These are phyloP conservation scores for Xenus cinereus DNA, from an alignment of 2,113 vertebrate species.

Conservation along the genomic window DNA sequence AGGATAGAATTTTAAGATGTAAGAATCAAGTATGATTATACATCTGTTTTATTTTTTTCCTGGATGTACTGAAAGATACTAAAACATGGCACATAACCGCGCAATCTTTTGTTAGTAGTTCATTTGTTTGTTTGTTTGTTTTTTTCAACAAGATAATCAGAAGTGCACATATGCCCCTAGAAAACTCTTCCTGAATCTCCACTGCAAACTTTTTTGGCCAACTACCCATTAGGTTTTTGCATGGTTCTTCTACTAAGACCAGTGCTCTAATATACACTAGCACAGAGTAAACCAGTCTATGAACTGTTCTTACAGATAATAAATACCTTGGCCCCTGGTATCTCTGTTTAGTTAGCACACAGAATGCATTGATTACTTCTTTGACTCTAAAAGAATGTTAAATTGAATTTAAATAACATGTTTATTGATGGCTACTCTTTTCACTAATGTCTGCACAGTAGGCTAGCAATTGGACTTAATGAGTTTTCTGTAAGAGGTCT, in stretches of 20 bases:
- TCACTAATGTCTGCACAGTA: neutral
- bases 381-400: constrained; percentile 31
- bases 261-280: neutral
- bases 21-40: neutral
- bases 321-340: constrained; percentile 25
- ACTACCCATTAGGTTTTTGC: neutral
- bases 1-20: neutral
- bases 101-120: neutral
- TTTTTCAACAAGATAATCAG: neutral
- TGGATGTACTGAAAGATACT: neutral
- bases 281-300: neutral
- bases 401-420: constrained; percentile 53
- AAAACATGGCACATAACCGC: neutral
- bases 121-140: neutral
- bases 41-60: neutral
- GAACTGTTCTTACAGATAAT: constrained; percentile 34
- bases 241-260: neutral
- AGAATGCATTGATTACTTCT: constrained; percentile 24
- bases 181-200: neutral
- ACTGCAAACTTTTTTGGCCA: neutral
- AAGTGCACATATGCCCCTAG: neutral
- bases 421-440: constrained; percentile 15
- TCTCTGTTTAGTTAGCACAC: constrained; percentile 41
- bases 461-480: neutral
- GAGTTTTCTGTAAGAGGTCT: neutral